Percentiles rank a stretch among this genome's conserved stretches.
Conservation (phyloP, 2,113 vertebrate species). For the Lathamus discolor region DNA sequence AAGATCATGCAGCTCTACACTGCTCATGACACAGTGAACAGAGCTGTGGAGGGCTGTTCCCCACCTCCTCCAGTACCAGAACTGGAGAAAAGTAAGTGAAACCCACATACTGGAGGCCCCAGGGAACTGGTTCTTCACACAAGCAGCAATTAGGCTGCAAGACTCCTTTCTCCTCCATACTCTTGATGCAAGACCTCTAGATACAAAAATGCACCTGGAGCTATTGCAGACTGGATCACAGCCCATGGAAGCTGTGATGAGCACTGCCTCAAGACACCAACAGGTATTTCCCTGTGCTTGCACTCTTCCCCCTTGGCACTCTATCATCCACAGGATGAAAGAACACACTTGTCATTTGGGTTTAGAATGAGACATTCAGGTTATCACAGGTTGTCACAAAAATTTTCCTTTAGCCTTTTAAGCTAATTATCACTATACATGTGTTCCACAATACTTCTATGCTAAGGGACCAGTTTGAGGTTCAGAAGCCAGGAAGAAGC, state of each 20-base stretch:
- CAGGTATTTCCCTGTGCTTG: background rate
- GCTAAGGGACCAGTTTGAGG: background rate
- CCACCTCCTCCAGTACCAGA: background rate
- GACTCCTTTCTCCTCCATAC: background rate
- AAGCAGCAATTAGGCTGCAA: background rate
- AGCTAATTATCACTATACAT: background rate
- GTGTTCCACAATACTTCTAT: background rate
- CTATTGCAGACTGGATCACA: background rate
- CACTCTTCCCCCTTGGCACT: background rate
- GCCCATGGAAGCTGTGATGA: background rate
- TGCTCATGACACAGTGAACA: background rate
- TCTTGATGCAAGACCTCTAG: background rate
- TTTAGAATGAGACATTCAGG: background rate
- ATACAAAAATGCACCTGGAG: background rate
- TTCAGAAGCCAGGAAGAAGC: background rate
- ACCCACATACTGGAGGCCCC: background rate
- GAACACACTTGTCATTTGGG: background rate
- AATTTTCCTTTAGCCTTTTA: background rate
- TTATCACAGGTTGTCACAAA: background rate
- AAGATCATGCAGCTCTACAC: rapidly evolving
- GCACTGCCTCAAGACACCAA: background rate
- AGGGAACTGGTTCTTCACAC: background rate
- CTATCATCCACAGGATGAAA: background rate
- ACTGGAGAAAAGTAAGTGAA: background rate
- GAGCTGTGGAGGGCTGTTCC: background rate